Evolutionary conservation across 2,888 invertebrate species (phyloP).

Genomic region (Anthophora plumipes): DNA sequence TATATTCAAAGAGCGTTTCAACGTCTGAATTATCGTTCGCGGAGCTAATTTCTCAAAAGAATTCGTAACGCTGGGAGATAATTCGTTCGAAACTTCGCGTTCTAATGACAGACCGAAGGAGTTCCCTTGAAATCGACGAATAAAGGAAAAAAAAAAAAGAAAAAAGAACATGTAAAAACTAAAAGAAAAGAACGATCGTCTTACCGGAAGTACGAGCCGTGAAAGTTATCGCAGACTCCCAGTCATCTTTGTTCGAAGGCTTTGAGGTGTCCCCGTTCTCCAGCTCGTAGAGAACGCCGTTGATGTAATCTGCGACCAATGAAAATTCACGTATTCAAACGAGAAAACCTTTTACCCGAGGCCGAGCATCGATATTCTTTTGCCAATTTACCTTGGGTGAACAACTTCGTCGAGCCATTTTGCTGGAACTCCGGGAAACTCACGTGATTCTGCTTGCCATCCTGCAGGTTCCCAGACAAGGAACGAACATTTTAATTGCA

Average conservation of each 20-base stretch:
- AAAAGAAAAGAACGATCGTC: slow-evolving; percentile 73
- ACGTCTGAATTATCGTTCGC: slow-evolving; percentile 20
- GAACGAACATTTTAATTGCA: slow-evolving; percentile 19
- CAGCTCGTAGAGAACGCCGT: slow-evolving; percentile 91
- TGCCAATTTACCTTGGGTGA: slow-evolving; percentile 90
- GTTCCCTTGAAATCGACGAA: background rate
- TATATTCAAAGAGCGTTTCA: slow-evolving; percentile 13
- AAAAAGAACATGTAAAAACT: too few relatives aligned
- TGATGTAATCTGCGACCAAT: slow-evolving; percentile 90
- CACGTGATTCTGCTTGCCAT: slow-evolving; percentile 94
- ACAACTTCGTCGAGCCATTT: slow-evolving; percentile 94
- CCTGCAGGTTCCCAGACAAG: slow-evolving; percentile 85
- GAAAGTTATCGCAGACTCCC: slow-evolving; percentile 95
- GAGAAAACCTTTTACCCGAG: background rate
- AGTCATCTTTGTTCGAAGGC: slow-evolving; percentile 88
- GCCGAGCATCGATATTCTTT: slow-evolving; percentile 40
- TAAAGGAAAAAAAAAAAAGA: background rate
- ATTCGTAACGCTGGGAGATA: slow-evolving; percentile 7
- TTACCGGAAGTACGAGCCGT: slow-evolving; percentile 95
- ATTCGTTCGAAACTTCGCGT: slow-evolving; percentile 22
- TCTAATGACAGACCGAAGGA: slow-evolving; percentile 29
- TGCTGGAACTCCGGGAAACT: slow-evolving; percentile 96
- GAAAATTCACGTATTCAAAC: slow-evolving; percentile 42
- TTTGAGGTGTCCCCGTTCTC: slow-evolving; percentile 86
- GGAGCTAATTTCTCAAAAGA: slow-evolving; percentile 47